Conservation (phyloP, 2,888 invertebrate genomes). For the Ochlodes sylvanus region DNA sequence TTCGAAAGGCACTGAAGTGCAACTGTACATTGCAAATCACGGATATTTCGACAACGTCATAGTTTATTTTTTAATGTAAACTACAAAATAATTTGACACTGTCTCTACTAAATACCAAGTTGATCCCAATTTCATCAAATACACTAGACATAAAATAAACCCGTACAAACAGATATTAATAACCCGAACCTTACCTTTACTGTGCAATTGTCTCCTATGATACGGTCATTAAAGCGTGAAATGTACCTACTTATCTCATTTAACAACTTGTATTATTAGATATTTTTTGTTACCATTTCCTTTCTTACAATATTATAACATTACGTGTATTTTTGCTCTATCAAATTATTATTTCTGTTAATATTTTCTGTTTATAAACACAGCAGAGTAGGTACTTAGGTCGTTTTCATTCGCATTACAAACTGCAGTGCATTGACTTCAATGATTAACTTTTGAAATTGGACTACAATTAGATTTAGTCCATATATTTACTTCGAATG, state of each 20-base stretch:
- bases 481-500: too few relatives aligned
- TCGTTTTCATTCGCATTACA: too few relatives aligned
- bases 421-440: too few relatives aligned
- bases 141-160: constrained; percentile 6
- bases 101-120: too few relatives aligned
- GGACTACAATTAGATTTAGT: too few relatives aligned
- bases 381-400: too few relatives aligned
- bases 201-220: constrained; percentile 7
- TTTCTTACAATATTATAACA: neutral
- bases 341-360: too few relatives aligned
- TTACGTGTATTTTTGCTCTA: neutral
- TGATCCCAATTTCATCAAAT: too few relatives aligned
- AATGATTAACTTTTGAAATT: too few relatives aligned
- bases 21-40: constrained; percentile 3
- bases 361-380: too few relatives aligned
- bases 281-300: constrained; percentile 1
- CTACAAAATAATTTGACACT: too few relatives aligned
- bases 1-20: constrained; percentile 14
- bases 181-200: constrained; percentile 4
- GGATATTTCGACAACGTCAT: neutral
- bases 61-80: neutral
- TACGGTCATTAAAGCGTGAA: constrained; percentile 21
- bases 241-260: constrained; percentile 10
- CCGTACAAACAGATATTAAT: constrained; percentile 12
- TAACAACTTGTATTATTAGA: constrained; percentile 16